Base-by-base conservation (phyloP, 2,888 invertebrate species). In the Bellardia pandia region DNA sequence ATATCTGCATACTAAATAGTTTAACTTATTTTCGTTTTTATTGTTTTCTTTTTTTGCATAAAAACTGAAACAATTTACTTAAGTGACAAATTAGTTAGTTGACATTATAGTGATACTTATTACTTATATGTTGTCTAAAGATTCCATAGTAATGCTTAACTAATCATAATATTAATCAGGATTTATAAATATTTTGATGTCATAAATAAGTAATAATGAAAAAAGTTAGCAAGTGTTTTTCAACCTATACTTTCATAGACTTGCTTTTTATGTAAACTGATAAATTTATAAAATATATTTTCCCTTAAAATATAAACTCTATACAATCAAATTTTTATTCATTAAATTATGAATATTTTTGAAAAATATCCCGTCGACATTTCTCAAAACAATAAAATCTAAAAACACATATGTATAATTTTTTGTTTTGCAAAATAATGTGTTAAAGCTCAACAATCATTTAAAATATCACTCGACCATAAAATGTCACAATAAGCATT, bases 21-120 rank as follows among this genome's bases (percentile, higher is more conserved):
- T 89, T 53, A 40, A 37, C 37, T 83, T 33, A 62, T 60, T 69
- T 83, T 62, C n/a, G 42, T 82, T 42, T 51, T 68, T 2, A 13
- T 11, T 3, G 1, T 45, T 45, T 45, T 45, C 9, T 11, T 45
- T 1, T 66, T 45, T 37, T 37, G 1, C 6, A 6, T 33, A 58
- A 62, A 37, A 48, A 30, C 89, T 89, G 89, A 72, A 91, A 90
- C 91, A 91, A 90, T 88, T 88, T 88, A 76, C 80, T 72, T 71
- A 91, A 91, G 91, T 91, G 91, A 91, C 91, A 92, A 91, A 92
- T 92, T 92, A 91, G 90, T 92, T 51, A 90, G 83, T 89, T 89
- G 89, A 88, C 87, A 90, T 84, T 89, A 89, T 40, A 40, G 16
- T 88, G 88, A 91, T 89, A 88, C 89, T 90, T 80, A 60, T 72